Conservation (phyloP, 2,888 invertebrate genomes). For the Dermolepida albohirtum region DNA sequence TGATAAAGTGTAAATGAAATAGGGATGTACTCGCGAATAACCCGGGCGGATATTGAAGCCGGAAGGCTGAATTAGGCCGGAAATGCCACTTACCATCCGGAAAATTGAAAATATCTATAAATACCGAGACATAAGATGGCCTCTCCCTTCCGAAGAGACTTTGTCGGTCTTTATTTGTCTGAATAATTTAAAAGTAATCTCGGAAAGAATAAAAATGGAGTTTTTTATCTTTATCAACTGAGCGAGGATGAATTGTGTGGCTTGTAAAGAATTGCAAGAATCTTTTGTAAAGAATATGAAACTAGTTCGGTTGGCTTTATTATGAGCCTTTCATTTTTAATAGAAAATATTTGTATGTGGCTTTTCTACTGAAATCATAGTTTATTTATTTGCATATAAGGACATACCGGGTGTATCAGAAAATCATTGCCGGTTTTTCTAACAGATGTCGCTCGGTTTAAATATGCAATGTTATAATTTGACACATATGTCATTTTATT, state of each 20-base stretch:
- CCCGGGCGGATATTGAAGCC: conserved; percentile 54
- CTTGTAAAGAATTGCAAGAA: background rate
- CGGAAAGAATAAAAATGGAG: conserved; percentile 15
- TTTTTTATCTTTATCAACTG: conserved; percentile 21
- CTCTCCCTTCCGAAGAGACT: conserved; percentile 20
- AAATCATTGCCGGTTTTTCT: too few relatives aligned
- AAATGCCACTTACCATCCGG: conserved; percentile 54
- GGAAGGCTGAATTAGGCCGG: conserved; percentile 53
- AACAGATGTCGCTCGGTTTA: too few relatives aligned
- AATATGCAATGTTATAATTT: too few relatives aligned
- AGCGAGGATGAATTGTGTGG: conserved; percentile 6
- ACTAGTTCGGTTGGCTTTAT: too few relatives aligned
- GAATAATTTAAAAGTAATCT: conserved; percentile 33
- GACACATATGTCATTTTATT: too few relatives aligned
- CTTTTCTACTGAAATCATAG: too few relatives aligned
- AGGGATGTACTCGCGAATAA: conserved; percentile 48
- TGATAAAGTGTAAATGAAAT: conserved; percentile 53
- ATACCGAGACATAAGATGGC: conserved; percentile 40
- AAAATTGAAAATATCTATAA: conserved; percentile 58
- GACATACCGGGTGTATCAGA: too few relatives aligned
- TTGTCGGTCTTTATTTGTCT: conserved; percentile 25
- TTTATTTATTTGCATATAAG: too few relatives aligned
- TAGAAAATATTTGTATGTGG: too few relatives aligned
- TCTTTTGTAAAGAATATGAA: too few relatives aligned
- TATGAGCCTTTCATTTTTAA: too few relatives aligned